Percentiles rank a stretch among this genome's conserved stretches.
Evolutionary conservation across 2,797 vertebrate genomes (phyloP).

Genomic region (Coregonus ussuriensis): DNA sequence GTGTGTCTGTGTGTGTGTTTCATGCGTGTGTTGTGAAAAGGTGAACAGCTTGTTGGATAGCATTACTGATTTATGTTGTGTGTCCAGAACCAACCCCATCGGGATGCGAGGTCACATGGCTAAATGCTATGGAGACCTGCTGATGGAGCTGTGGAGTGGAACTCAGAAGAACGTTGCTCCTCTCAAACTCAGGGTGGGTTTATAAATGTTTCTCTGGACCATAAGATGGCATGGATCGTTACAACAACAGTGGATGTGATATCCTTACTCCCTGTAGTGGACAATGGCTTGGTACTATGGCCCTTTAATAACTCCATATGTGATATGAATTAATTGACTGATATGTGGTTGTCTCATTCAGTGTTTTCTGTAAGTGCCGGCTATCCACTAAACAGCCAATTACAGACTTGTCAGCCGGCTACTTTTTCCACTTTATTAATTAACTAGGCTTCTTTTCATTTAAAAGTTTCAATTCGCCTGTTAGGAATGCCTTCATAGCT

Average conservation of each 20-base stretch:
- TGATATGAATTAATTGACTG: too few relatives aligned
- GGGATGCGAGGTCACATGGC: conserved; percentile 99
- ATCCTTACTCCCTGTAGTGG: too few relatives aligned
- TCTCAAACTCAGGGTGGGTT: conserved; percentile 90
- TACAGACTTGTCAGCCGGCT: too few relatives aligned
- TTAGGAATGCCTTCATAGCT: too few relatives aligned
- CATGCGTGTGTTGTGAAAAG: neutral
- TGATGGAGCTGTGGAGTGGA: conserved; percentile 97
- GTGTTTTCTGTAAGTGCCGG: too few relatives aligned
- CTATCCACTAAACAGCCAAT: too few relatives aligned
- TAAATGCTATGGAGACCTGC: conserved; percentile 98
- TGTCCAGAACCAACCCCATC: conserved; percentile 92
- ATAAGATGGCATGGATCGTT: neutral
- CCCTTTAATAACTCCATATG: too few relatives aligned
- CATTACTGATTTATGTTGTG: neutral
- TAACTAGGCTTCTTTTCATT: too few relatives aligned
- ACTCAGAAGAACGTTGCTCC: conserved; percentile 98
- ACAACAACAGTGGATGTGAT: neutral
- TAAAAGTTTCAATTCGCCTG: too few relatives aligned
- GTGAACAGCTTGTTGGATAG: neutral
- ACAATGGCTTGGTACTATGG: too few relatives aligned
- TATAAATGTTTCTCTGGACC: neutral
- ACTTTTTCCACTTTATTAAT: too few relatives aligned
- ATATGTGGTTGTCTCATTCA: too few relatives aligned
- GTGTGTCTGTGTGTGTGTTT: neutral